Percentiles rank a stretch among this genome's conserved stretches.
phyloP scores from a whole-genome alignment of 2,113 vertebrate genomes.

The Neomonachus schauinslandi region DNA sequence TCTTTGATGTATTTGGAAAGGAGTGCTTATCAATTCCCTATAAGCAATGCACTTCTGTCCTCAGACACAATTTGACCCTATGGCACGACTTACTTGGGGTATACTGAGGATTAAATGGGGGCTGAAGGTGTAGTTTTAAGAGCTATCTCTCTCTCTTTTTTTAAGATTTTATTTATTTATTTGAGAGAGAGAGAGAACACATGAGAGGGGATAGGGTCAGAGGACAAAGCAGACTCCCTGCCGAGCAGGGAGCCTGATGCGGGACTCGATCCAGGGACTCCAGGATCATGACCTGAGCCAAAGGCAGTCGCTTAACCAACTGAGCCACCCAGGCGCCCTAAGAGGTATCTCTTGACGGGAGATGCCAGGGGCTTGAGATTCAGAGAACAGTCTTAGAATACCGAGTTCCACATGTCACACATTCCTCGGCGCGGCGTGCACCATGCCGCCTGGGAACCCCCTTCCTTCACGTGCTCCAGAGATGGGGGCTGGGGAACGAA shows the following conservation, averaged over 20 bases:
- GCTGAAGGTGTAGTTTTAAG: not conserved
- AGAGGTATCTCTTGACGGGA: not conserved
- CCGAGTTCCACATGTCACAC: fast-evolving
- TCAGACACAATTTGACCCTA: not conserved
- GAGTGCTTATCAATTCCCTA: not conserved
- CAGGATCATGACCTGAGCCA: no score
- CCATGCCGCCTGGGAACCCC: not conserved
- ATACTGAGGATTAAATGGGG: no score
- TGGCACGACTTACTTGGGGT: not conserved
- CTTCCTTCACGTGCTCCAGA: no score
- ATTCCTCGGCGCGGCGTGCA: fast-evolving
- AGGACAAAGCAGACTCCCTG: no score
- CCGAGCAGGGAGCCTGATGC: no score
- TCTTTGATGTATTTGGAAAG: not conserved
- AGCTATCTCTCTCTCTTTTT: not conserved
- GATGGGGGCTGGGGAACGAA: not conserved
- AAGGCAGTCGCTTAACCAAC: no score
- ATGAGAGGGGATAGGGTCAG: no score
- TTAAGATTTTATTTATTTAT: no score
- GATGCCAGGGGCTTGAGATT: not conserved
- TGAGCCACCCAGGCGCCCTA: no score
- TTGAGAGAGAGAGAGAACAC: no score
- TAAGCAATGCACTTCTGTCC: not conserved
- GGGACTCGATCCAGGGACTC: no score
- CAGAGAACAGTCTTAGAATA: not conserved